Evolutionary conservation across 2,113 vertebrate species (phyloP).

Genomic region (Otocyon megalotis): DNA sequence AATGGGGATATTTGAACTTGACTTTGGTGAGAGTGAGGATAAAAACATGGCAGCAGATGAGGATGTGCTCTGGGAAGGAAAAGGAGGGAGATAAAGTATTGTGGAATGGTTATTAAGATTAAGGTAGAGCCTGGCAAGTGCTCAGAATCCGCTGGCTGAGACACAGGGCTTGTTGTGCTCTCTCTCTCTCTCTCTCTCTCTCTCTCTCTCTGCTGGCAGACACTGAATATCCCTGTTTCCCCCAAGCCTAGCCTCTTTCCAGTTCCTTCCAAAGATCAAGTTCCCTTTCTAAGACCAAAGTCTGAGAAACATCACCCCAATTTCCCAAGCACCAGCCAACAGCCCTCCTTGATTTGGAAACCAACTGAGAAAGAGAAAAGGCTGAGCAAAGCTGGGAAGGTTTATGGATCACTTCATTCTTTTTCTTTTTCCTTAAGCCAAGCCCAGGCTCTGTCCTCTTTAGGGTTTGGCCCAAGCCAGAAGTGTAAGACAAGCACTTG

Average conservation of each 20-base stretch:
- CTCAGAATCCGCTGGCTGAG: not conserved
- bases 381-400: no score
- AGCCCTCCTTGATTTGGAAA: not conserved
- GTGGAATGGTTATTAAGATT: not conserved
- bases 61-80: not conserved
- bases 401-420: not conserved
- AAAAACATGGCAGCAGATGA: not conserved
- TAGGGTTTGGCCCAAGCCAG: not conserved
- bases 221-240: not conserved
- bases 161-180: not conserved
- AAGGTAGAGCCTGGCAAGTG: not conserved
- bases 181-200: not conserved
- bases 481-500: not conserved
- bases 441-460: not conserved
- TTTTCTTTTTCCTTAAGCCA: not conserved
- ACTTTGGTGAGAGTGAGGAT: not conserved
- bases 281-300: not conserved
- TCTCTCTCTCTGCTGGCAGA: not conserved
- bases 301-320: not conserved
- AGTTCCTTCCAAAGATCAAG: not conserved
- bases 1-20: not conserved
- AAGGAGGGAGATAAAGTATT: not conserved
- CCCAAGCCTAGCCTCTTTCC: not conserved
- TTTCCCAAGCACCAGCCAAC: not conserved
- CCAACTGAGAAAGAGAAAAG: not conserved